A percentile compares a stretch with the other conserved stretches of the same genome.
Evolutionary conservation across 2,888 invertebrate genomes (phyloP).

Genomic region (Helleia helle): DNA sequence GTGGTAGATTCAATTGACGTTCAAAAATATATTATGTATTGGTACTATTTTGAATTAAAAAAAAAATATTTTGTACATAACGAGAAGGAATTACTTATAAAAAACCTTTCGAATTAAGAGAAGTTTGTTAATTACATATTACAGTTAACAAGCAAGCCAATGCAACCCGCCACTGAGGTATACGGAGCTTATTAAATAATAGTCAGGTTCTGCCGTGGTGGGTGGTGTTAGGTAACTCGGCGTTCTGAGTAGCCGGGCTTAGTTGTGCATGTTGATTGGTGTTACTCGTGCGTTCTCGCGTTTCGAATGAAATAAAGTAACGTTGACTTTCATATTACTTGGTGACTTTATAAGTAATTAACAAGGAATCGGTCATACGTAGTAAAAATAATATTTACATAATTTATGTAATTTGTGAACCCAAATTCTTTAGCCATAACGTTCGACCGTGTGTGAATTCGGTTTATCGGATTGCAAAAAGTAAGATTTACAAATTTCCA

Average conservation of each 20-base stretch:
- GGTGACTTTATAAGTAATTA: not conserved
- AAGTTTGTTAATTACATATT: too few relatives aligned
- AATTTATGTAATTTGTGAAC: conserved; percentile 23
- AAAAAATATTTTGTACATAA: too few relatives aligned
- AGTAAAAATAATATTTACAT: conserved; percentile 19
- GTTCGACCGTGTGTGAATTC: conserved; percentile 15
- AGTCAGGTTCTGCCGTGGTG: conserved; percentile 19
- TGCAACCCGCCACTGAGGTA: not conserved
- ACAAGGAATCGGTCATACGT: conserved; percentile 7
- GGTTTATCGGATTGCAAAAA: conserved; percentile 6
- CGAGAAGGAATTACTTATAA: too few relatives aligned
- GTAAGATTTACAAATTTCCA: conserved; percentile 5
- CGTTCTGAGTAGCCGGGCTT: conserved; percentile 5
- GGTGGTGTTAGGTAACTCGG: conserved; percentile 20
- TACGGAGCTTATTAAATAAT: conserved; percentile 18
- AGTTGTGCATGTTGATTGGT: not conserved
- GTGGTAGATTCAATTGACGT: too few relatives aligned
- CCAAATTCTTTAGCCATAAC: conserved; percentile 19
- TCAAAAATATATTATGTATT: too few relatives aligned
- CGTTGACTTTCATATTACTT: not conserved
- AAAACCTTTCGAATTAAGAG: too few relatives aligned
- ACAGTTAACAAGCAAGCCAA: too few relatives aligned
- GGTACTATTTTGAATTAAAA: too few relatives aligned
- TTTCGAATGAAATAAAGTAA: not conserved
- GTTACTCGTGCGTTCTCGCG: not conserved